A percentile compares a stretch with the other conserved stretches of the same genome.
Conservation (phyloP, 2,797 vertebrate species). For the Helicolenus hilgendorfi region DNA sequence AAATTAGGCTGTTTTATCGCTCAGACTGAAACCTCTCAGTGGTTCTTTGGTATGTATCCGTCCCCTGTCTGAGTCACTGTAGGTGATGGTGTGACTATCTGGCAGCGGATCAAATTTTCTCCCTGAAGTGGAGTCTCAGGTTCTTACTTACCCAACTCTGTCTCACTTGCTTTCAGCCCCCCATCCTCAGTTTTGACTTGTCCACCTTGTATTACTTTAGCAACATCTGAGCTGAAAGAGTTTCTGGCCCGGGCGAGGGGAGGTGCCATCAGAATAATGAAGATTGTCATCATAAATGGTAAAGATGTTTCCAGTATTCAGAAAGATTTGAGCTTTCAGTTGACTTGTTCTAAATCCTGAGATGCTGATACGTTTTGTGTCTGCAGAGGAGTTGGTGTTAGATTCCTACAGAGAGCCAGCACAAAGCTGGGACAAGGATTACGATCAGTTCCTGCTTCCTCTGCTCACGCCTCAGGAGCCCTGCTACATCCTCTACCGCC, state of each 20-base stretch:
- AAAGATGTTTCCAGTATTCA: conserved; percentile 75
- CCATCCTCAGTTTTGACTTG: conserved; percentile 75
- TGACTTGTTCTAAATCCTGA: not conserved
- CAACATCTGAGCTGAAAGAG: conserved; percentile 96
- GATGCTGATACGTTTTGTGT: conserved; percentile 27
- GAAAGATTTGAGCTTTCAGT: not conserved
- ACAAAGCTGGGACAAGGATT: conserved; percentile 96
- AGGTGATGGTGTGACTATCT: conserved; percentile 61
- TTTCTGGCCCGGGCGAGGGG: conserved; percentile 96
- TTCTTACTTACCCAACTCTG: conserved; percentile 78
- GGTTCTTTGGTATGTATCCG: not conserved
- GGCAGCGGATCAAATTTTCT: conserved; percentile 82
- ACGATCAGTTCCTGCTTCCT: conserved; percentile 94
- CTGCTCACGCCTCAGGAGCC: conserved; percentile 94
- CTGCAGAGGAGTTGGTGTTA: conserved; percentile 95
- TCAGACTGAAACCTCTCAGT: not conserved
- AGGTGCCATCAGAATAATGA: conserved; percentile 95
- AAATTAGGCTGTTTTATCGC: not conserved
- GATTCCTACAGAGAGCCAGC: conserved; percentile 93
- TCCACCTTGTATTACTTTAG: conserved; percentile 93
- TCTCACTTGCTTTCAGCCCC: conserved; percentile 60
- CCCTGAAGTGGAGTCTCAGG: conserved; percentile 78
- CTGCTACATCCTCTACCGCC: conserved; percentile 97
- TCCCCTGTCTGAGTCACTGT: conserved; percentile 36
- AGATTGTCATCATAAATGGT: conserved; percentile 98